Conservation (phyloP, 2,888 invertebrate genomes). For the Lasioglossum villosulum region DNA sequence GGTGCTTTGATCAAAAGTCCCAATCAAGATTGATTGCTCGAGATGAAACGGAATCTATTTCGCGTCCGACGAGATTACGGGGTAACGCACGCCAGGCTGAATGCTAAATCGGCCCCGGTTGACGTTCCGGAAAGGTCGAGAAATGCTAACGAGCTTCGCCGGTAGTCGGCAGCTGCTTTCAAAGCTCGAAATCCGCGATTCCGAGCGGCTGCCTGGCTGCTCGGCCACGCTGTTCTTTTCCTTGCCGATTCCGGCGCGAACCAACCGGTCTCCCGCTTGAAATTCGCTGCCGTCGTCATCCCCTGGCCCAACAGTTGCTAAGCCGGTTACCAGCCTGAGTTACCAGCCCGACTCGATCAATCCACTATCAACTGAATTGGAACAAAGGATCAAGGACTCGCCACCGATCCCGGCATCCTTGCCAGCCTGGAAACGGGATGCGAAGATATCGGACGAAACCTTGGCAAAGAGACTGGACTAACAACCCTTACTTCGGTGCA, state of each 20-base stretch:
- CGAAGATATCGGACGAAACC: constrained; percentile 38
- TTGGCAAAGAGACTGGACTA: neutral
- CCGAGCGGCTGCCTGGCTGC: constrained; percentile 1
- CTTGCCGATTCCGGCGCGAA: constrained; percentile 3
- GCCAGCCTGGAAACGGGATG: constrained; percentile 55
- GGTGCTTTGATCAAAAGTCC: constrained; percentile 73
- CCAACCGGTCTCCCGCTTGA: constrained; percentile 38
- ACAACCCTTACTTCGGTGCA: neutral
- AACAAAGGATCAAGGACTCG: constrained; percentile 58
- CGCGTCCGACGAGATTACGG: constrained; percentile 65
- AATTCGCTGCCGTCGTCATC: constrained; percentile 41
- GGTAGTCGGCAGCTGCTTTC: constrained; percentile 29
- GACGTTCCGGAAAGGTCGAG: constrained; percentile 68
- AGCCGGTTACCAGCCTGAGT: constrained; percentile 54
- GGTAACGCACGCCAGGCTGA: constrained; percentile 51
- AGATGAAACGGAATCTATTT: constrained; percentile 78
- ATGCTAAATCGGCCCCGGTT: constrained; percentile 60
- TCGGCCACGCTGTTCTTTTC: constrained; percentile 29
- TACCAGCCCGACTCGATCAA: constrained; percentile 56
- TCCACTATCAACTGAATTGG: constrained; percentile 37
- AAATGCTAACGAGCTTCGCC: constrained; percentile 72
- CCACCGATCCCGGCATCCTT: constrained; percentile 33
- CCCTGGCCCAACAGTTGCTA: constrained; percentile 35
- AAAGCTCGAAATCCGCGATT: constrained; percentile 46
- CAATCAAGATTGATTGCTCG: constrained; percentile 81